phyloP scores from a whole-genome alignment of 1,140 invertebrate species.

The Amyelois transitella region DNA sequence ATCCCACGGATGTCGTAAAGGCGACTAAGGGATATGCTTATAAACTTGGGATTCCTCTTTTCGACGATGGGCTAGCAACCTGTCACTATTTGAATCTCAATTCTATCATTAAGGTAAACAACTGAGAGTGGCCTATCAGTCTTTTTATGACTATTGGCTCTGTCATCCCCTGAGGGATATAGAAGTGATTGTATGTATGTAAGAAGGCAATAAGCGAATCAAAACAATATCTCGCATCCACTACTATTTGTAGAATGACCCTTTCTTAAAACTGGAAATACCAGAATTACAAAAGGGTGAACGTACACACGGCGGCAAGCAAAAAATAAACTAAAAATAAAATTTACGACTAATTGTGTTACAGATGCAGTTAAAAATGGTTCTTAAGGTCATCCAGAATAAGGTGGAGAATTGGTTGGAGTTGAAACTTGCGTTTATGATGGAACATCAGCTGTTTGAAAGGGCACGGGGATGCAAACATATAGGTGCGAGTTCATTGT shows the following conservation, averaged over 20 bases:
- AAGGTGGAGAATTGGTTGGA: slow-evolving; percentile 4
- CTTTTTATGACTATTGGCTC: no score
- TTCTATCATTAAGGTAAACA: no score
- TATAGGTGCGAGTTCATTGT: background rate
- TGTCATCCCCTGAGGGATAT: no score
- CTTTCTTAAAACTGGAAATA: slow-evolving; percentile 24
- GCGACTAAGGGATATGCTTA: no score
- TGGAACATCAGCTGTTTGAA: slow-evolving; percentile 31
- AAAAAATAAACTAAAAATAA: slow-evolving; percentile 27
- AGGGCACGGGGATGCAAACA: slow-evolving; percentile 18
- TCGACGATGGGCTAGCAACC: no score
- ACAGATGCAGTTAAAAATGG: background rate
- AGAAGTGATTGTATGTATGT: no score
- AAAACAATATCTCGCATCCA: slow-evolving; percentile 23
- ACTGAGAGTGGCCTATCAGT: no score
- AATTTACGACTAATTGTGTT: slow-evolving; percentile 20
- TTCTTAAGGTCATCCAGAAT: background rate
- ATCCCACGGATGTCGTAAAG: no score
- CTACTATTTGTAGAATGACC: slow-evolving; percentile 29
- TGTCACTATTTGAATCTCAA: no score
- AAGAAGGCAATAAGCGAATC: slow-evolving; percentile 10
- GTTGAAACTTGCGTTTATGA: slow-evolving; percentile 18
- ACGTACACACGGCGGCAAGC: slow-evolving; percentile 17
- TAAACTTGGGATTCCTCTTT: no score
- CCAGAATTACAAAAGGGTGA: slow-evolving; percentile 20